phyloP scores from a whole-genome alignment of 2,888 invertebrate species.

The Aproaerema taeniolella region DNA sequence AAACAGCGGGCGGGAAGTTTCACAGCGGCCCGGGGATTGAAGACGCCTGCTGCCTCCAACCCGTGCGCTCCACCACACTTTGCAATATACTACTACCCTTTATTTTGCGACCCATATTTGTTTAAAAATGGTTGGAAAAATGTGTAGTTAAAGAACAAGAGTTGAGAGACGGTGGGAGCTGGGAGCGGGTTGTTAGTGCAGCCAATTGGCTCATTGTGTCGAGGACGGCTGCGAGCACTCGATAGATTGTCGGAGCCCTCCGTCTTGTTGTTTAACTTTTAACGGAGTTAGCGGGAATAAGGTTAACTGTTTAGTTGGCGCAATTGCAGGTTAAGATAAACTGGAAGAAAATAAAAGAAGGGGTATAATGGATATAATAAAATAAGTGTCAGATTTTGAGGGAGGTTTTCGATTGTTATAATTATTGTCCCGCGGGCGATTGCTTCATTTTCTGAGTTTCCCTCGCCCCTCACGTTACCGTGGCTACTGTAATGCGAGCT shows the following conservation, averaged over 20 bases:
- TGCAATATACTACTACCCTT: slow-evolving; percentile 52
- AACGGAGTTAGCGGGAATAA: slow-evolving; percentile 12
- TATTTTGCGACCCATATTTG: slow-evolving; percentile 41
- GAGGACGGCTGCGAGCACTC: slow-evolving; percentile 31
- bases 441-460: too few relatives aligned
- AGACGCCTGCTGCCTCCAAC: slow-evolving; percentile 50
- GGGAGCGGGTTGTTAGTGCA: slow-evolving; percentile 37
- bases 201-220: slow-evolving; percentile 49
- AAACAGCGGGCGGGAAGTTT: slow-evolving; percentile 73
- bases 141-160: slow-evolving; percentile 16
- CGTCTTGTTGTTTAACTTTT: slow-evolving; percentile 25
- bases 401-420: too few relatives aligned
- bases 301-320: slow-evolving; percentile 8
- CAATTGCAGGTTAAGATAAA: slow-evolving; percentile 4
- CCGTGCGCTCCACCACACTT: slow-evolving; percentile 41
- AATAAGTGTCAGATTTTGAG: too few relatives aligned
- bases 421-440: too few relatives aligned
- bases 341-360: too few relatives aligned
- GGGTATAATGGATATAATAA: too few relatives aligned
- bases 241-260: slow-evolving; percentile 30
- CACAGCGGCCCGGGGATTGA: slow-evolving; percentile 64
- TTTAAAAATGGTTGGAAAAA: slow-evolving; percentile 36
- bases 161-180: slow-evolving; percentile 14
- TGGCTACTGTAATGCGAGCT: slow-evolving; percentile 18
- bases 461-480: not conserved